Percentiles rank a stretch among this genome's conserved stretches.
Conservation (phyloP, 2,888 invertebrate genomes). For the Salpingus planirostris region DNA sequence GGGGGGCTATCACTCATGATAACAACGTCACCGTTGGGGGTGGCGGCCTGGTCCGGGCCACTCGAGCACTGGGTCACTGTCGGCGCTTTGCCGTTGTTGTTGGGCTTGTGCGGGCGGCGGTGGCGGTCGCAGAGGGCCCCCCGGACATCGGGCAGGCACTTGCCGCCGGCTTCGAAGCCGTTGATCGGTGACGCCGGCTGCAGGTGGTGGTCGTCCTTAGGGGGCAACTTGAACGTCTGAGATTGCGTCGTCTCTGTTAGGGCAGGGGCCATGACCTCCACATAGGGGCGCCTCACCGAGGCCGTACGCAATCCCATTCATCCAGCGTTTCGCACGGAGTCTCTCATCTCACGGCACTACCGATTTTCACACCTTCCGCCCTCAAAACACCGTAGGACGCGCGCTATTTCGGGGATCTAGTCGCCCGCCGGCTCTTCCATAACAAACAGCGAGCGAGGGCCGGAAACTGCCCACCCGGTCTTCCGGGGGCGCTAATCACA, state of each 20-base stretch:
- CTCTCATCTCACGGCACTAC: constrained; percentile 20
- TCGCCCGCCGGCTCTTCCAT: constrained; percentile 32
- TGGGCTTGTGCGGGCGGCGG: not conserved
- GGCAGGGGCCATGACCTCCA: constrained; percentile 90
- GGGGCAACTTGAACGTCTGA: constrained; percentile 41
- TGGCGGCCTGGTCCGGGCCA: constrained; percentile 27
- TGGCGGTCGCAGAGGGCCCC: not conserved
- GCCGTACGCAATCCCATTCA: constrained; percentile 46
- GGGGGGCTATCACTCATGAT: constrained; percentile 47
- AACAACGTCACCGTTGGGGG: no score
- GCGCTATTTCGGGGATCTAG: constrained; percentile 19
- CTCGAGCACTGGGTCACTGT: constrained; percentile 7
- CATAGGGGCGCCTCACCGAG: constrained; percentile 50
- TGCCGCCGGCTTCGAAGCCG: constrained; percentile 26
- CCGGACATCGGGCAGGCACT: constrained; percentile 12
- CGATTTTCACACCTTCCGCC: not conserved
- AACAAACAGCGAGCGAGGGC: not conserved
- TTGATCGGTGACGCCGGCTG: constrained; percentile 30
- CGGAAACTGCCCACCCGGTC: no score
- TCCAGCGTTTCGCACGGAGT: constrained; percentile 37
- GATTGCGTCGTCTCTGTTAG: constrained; percentile 64
- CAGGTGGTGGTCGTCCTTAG: constrained; percentile 28
- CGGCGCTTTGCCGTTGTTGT: constrained; percentile 3
- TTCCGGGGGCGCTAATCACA: no score
- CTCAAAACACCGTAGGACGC: not conserved